phyloP scores from a whole-genome alignment of 2,797 vertebrate species.

The Microctenopoma stevenorrisi region DNA sequence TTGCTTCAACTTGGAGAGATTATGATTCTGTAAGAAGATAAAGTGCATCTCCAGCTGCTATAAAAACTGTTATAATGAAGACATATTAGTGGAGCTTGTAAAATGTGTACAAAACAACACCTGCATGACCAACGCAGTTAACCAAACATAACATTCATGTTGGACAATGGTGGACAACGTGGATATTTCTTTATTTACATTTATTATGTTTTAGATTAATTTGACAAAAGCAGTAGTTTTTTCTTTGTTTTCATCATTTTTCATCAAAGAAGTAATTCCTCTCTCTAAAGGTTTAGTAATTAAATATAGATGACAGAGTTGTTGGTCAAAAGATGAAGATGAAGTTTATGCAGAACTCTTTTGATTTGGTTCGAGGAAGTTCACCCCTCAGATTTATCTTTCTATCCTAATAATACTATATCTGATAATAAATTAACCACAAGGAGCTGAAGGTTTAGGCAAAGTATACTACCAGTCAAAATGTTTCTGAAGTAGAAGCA shows the following conservation, averaged over 20 bases:
- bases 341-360: too few species aligned
- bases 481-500: too few species aligned
- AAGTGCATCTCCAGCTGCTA: constrained; percentile 29
- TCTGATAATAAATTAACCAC: neutral
- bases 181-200: neutral
- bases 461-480: too few species aligned
- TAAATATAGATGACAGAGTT: too few species aligned
- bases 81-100: constrained; percentile 17
- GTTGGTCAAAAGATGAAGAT: too few species aligned
- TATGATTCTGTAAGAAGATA: constrained; percentile 53
- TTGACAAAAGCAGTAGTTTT: neutral
- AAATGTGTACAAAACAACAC: constrained; percentile 15
- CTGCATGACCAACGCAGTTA: neutral
- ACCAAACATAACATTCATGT: neutral
- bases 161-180: neutral
- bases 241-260: neutral
- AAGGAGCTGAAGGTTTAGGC: too few species aligned
- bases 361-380: too few species aligned
- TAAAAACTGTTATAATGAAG: constrained; percentile 41
- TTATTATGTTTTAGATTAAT: neutral
- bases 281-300: too few species aligned
- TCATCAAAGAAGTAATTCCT: neutral
- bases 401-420: neutral
- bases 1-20: constrained; percentile 60
- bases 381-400: too few species aligned